A percentile compares a stretch with the other conserved stretches of the same genome.
phyloP scores from a whole-genome alignment of 2,888 invertebrate genomes.

The Panorpa germanica region DNA sequence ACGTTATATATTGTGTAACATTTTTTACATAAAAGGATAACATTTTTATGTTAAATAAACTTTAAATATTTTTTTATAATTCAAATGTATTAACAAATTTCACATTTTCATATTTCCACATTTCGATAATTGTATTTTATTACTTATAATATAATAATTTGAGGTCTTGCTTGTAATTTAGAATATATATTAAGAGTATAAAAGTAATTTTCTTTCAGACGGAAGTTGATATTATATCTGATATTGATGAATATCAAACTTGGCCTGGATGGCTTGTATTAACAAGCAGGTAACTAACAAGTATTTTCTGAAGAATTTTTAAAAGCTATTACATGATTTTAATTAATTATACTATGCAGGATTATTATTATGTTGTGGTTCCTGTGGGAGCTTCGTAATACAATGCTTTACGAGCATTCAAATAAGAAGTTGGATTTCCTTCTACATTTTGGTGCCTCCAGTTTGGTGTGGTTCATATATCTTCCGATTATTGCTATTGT shows the following conservation, averaged over 20 bases:
- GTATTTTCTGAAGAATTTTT: constrained; percentile 17
- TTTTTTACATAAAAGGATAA: too few species aligned
- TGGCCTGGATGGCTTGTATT: constrained; percentile 95
- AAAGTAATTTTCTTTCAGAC: constrained; percentile 37
- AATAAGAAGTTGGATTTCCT: constrained; percentile 79
- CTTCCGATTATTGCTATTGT: constrained; percentile 87
- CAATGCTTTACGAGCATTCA: constrained; percentile 65
- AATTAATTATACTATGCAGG: constrained; percentile 20
- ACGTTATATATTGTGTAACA: too few species aligned
- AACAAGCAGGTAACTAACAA: constrained; percentile 33
- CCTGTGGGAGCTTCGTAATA: constrained; percentile 50
- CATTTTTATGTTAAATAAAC: too few species aligned
- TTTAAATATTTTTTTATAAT: too few species aligned
- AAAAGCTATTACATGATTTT: too few species aligned
- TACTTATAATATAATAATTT: too few species aligned
- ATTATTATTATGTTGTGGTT: constrained; percentile 76
- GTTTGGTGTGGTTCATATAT: constrained; percentile 96
- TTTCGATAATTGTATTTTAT: too few species aligned
- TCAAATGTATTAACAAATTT: too few species aligned
- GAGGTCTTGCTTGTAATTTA: too few species aligned
- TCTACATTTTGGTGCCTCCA: constrained; percentile 91
- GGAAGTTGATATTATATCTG: constrained; percentile 89
- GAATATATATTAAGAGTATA: constrained; percentile 4
- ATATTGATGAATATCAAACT: constrained; percentile 92
- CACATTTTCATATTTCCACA: too few species aligned